Evolutionary conservation across 2,888 invertebrate genomes (phyloP).

Genomic region (Tetheella fluctuosa): DNA sequence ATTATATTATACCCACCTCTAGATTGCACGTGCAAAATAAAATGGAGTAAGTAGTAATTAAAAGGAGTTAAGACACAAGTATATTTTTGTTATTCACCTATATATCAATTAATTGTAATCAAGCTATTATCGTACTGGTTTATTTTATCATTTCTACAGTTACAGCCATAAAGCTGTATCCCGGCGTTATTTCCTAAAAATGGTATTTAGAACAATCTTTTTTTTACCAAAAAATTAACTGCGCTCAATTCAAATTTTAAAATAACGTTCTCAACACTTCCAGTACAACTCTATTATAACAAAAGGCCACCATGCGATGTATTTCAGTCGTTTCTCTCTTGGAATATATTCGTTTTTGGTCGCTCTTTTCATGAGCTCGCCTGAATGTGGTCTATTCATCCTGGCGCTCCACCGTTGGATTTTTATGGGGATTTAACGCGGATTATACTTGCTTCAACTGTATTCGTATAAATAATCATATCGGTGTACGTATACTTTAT

Average conservation of each 20-base stretch:
- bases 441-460: constrained; percentile 70
- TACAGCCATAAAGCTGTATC: no score
- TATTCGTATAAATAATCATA: constrained; percentile 60
- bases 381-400: constrained; percentile 79
- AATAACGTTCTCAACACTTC: constrained; percentile 30
- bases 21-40: no score
- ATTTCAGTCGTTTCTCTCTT: constrained; percentile 73
- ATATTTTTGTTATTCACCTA: no score
- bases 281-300: constrained; percentile 35
- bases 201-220: no score
- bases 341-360: constrained; percentile 77
- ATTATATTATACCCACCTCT: not conserved
- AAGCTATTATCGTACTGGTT: no score
- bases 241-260: constrained; percentile 13
- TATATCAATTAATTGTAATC: no score
- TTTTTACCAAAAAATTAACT: no score
- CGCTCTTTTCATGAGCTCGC: constrained; percentile 75
- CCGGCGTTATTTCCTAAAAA: no score
- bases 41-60: no score
- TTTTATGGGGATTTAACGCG: constrained; percentile 75
- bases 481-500: constrained; percentile 32
- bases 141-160: no score
- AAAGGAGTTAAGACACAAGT: no score
- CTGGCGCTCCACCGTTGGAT: constrained; percentile 62
- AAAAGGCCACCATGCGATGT: constrained; percentile 56